Conservation (phyloP, 2,797 vertebrate genomes). For the Anolis apletophallus region DNA sequence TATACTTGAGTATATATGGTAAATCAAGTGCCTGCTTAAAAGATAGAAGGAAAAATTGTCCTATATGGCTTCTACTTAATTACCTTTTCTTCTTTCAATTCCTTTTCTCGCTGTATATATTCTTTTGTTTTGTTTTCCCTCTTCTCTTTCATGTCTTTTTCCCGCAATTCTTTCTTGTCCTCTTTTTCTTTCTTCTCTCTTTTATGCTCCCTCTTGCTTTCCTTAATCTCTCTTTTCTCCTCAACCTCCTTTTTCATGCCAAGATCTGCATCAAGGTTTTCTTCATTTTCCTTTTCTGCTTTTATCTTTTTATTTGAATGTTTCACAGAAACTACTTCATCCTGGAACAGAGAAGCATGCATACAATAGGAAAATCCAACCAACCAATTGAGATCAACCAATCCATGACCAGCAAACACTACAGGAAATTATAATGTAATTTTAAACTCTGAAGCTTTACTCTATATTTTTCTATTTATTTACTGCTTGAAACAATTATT, state of each 20-base stretch:
- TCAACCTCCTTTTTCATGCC: slow-evolving; percentile 85
- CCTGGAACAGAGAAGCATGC: slow-evolving; percentile 81
- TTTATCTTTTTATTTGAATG: slow-evolving; percentile 82
- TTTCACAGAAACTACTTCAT: slow-evolving; percentile 83
- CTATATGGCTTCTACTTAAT: slow-evolving; percentile 47
- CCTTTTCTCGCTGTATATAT: slow-evolving; percentile 85
- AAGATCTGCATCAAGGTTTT: slow-evolving; percentile 79
- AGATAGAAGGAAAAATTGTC: slow-evolving; percentile 1
- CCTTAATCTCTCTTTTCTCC: slow-evolving; percentile 84
- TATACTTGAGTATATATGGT: background rate
- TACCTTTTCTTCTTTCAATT: slow-evolving; percentile 88
- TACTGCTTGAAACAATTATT: background rate
- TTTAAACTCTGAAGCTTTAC: background rate
- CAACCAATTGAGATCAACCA: too few species aligned
- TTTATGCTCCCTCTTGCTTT: slow-evolving; percentile 87
- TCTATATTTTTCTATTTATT: background rate
- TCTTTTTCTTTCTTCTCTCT: slow-evolving; percentile 88
- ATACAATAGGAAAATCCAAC: slow-evolving; percentile 52
- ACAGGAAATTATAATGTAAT: background rate
- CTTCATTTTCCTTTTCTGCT: slow-evolving; percentile 84
- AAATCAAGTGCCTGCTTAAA: slow-evolving; percentile 30
- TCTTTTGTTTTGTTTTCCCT: slow-evolving; percentile 87
- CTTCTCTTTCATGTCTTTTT: slow-evolving; percentile 89
- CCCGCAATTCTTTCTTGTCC: slow-evolving; percentile 85
- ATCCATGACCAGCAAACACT: background rate